These are phyloP conservation scores for Trachemys scripta DNA, from an alignment of 2,113 vertebrate species.

Conservation along the genomic window DNA sequence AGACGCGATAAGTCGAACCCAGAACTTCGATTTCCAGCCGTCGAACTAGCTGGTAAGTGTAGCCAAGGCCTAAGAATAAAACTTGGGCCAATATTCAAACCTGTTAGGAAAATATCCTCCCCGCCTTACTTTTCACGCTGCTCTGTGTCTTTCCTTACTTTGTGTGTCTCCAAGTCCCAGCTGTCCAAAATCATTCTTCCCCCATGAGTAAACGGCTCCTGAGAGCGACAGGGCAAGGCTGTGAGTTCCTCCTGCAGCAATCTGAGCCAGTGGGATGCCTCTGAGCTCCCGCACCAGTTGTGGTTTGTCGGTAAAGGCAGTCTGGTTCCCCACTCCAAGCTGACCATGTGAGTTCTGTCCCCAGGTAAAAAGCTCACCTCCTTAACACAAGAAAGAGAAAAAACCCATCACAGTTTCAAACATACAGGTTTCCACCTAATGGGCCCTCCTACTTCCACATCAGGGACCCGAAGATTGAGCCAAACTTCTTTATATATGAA, in stretches of 20 bases:
- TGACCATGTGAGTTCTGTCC: constrained; percentile 88
- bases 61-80: too few relatives aligned
- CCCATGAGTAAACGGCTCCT: constrained; percentile 93
- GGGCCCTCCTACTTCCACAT: neutral
- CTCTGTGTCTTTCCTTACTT: constrained; percentile 72
- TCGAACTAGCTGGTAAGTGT: too few relatives aligned
- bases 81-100: too few relatives aligned
- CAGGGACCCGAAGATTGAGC: neutral
- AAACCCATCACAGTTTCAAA: neutral
- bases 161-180: constrained; percentile 90
- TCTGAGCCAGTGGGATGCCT: constrained; percentile 88
- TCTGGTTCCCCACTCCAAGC: constrained; percentile 85
- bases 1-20: too few relatives aligned
- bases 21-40: too few relatives aligned
- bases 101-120: neutral
- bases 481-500: neutral
- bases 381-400: constrained; percentile 67
- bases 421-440: neutral
- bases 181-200: constrained; percentile 90
- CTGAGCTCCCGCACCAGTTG: constrained; percentile 83
- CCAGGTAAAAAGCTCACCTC: constrained; percentile 93
- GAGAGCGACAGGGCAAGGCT: constrained; percentile 88
- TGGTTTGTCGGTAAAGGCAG: constrained; percentile 67
- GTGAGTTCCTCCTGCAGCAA: constrained; percentile 91
- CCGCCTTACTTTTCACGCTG: neutral